Conservation (phyloP, 2,113 vertebrate species). For the Ivindomyrus marchei region DNA sequence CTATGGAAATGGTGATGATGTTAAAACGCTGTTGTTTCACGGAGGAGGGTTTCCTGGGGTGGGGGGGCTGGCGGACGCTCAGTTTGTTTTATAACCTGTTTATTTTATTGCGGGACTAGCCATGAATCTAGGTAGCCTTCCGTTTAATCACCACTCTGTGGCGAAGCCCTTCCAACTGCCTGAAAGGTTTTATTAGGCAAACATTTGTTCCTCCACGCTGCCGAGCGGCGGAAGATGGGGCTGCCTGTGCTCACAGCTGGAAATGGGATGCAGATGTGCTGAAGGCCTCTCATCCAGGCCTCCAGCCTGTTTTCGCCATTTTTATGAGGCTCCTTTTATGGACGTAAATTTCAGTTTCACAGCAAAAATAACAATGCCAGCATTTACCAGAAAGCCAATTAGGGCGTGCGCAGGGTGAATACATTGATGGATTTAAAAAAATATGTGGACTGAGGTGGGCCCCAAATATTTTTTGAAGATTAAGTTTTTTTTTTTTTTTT, state of each 20-base stretch:
- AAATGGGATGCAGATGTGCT: constrained; percentile 58
- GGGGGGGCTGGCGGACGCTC: constrained; percentile 39
- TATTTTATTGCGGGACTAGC: constrained; percentile 58
- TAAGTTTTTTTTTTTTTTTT: not conserved
- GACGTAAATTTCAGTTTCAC: constrained; percentile 20
- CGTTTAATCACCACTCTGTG: constrained; percentile 52
- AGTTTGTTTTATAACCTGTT: constrained; percentile 61
- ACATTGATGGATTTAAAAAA: not conserved
- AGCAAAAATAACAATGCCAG: constrained; percentile 10
- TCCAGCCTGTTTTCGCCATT: constrained; percentile 20
- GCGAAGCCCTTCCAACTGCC: constrained; percentile 47
- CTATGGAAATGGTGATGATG: constrained; percentile 60
- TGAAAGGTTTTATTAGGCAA: constrained; percentile 58
- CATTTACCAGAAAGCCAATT: constrained; percentile 16
- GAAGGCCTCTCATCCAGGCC: constrained; percentile 24
- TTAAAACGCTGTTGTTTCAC: constrained; percentile 48
- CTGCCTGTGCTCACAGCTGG: constrained; percentile 48
- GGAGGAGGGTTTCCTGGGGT: not conserved
- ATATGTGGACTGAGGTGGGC: not conserved
- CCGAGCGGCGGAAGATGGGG: constrained; percentile 34
- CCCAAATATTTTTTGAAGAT: constrained; percentile 16
- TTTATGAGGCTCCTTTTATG: constrained; percentile 27
- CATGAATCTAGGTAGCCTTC: constrained; percentile 58
- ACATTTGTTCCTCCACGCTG: constrained; percentile 56
- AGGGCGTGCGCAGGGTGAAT: not conserved